These are phyloP conservation scores for Adelosebastes latens DNA, from an alignment of 2,797 vertebrate species.

Conservation along the genomic window DNA sequence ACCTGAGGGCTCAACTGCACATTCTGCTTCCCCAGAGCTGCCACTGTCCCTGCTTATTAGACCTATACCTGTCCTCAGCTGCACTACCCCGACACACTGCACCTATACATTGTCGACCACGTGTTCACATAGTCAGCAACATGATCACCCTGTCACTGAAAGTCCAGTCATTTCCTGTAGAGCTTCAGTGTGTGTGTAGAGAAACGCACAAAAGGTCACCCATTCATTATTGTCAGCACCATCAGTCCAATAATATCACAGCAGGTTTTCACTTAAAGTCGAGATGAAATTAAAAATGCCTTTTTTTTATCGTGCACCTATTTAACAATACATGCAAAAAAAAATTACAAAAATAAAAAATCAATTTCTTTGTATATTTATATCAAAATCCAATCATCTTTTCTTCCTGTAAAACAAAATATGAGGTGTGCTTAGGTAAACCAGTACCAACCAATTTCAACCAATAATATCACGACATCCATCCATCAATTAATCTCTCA, in stretches of 20 bases:
- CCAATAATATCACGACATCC: too few relatives aligned
- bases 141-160: background rate
- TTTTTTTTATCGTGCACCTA: background rate
- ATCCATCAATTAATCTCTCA: too few relatives aligned
- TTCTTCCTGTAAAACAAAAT: too few relatives aligned
- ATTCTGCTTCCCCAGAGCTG: background rate
- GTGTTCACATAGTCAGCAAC: slow-evolving; percentile 1
- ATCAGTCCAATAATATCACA: background rate
- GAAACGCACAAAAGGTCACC: background rate
- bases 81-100: background rate
- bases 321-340: background rate
- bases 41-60: slow-evolving; percentile 7
- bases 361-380: too few relatives aligned
- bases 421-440: too few relatives aligned
- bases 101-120: slow-evolving; percentile 12
- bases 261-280: background rate
- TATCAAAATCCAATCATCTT: too few relatives aligned
- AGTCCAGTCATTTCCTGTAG: background rate
- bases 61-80: slow-evolving; percentile 1
- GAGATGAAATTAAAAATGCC: background rate
- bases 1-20: background rate
- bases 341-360: background rate
- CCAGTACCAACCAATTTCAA: too few relatives aligned
- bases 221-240: background rate
- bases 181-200: background rate